Base-by-base conservation (phyloP, 1,140 invertebrate species). In the Thaumetopoea pityocampa region DNA sequence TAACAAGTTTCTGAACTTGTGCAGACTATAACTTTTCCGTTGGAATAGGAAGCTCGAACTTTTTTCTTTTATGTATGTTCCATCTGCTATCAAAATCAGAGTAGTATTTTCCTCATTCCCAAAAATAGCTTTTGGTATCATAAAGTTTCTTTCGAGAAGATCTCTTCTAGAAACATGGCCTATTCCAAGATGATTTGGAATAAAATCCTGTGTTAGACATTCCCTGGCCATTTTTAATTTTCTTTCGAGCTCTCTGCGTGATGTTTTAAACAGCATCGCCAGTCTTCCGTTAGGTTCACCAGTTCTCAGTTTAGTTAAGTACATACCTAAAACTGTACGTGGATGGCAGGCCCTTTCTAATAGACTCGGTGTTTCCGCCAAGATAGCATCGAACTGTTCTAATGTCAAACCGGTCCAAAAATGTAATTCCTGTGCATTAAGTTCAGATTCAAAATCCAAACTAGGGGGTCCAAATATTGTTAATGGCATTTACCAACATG, bases 281-380 rank as follows among this genome's bases (percentile, higher is more conserved):
- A 54, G 40, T 6, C 45, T 26, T 14, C 44, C 41, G 30, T 54
- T 32, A 7, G 38, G 22, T 33, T 54, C 38, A 24, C 44, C 44
- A 22, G 51, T 53, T 34, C 40, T 48, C 9, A 53, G 35, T 44
- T 53, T 53, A n/a, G 33, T 27, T 26, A 48, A 18, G 17, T 43
- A 48, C 16, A 47, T 44, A 19, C 44, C 34, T 16, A 53, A 28
- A 27, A 19, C 26, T 7, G 36, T 51, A 9, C 14, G 20, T 24
- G 42, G 36, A 37, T 29, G 29, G 15, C 40, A 20, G 18, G 16
- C 17, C 19, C 27, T 24, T 20, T 50, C 27, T 33, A 15, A 8
- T 23, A 38, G 36, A 38, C 12, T 15, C 12, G 26, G 26, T 15
- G 26, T 28, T 28, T 28, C 26, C 12, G 4, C 11, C 8, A 28